Evolutionary conservation across 2,888 invertebrate species (phyloP), one percentile per base, ranked within the genome.

Genomic region (Congeria kusceri): DNA sequence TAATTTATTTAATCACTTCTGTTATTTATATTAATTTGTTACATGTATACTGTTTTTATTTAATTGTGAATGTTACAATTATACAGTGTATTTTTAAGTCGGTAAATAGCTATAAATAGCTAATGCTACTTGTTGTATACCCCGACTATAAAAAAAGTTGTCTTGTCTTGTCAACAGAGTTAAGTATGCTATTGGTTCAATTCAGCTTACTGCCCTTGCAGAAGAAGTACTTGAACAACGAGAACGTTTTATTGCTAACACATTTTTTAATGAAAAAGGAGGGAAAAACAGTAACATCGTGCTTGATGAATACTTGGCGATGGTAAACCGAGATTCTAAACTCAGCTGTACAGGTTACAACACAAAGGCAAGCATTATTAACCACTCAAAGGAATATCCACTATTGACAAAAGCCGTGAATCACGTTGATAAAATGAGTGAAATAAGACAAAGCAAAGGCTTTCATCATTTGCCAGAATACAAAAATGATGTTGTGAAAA

Each of bases 281-380:
- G 77, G 77, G 23, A 77, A 81, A 65, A 81, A 78, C 63, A 64
- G 67, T 53, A 81, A 81, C 44, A 63, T 76, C 29, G 66, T 67
- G 39, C 44, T 75, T n/a, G 80, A 80, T 58, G 76, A 80, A 57
- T 80, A 80, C 44, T n/a, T 81, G 20, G 81, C 74, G 56, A 62
- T 81, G 46, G 53, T 77, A 46, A 81, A 81, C 29, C 57, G 74
- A 44, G 77, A 81, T 47, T 70, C 61, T 23, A 75, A 77, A 57
- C 23, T 29, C 5, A 46, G 67, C 13, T 69, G 63, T 53, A 23
- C 70, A 46, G 81, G 77, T 5, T 46, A 61, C 57, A 65, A 81
- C 28, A 77, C 81, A 29, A 81, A 77, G 61, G 69, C 70, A 23
- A 71, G 71, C 32, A 75, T 81, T 20, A 63, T 81, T 44, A 25